Base-by-base conservation (phyloP, 2,797 vertebrate species). In the Cetoscarus ocellatus region DNA sequence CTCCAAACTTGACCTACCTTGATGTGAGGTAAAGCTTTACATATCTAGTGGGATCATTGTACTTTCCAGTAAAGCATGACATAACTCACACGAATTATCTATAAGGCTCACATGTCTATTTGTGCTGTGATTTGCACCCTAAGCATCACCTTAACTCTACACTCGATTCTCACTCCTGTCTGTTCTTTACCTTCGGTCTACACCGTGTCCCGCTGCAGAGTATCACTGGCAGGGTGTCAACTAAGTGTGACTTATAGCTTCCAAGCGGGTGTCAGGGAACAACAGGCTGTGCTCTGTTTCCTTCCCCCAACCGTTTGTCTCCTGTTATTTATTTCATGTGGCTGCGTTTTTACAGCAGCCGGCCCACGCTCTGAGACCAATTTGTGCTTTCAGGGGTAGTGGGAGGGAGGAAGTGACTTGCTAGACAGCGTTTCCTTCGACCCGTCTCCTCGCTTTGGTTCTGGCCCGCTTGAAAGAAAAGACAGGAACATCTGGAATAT, bases 401-500 rank as follows among this genome's bases (percentile, higher is more conserved):
- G 73, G 74, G 76, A 75, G 77, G 77, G 75, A 91, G 91, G 92
- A 94, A 91, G 91, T 86, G 86, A 66, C 86, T 91, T 86, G 70
- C 91, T 85, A 88, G 90, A 92, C 90, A 87, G 83, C 81, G 81
- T 81, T 92, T 93, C 92, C 91, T 90, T 59, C 71, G 52, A 52
- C 78, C 82, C 77, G 73, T 92, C 88, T 90, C 82, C 68, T 65
- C 66, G 87, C 77, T 86, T 88, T 45, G 63, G 80, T 90, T 84
- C 71, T 57, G 83, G 88, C 75, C 86, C 14, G 86, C 72, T 63
- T 87, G 85, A 90, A 90, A 90, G 88, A 91, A 88, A 85, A 86
- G 89, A 82, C 80, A 65, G 77, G 82, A 92, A 93, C 91, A 93
- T 94, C 93, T 94, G 94, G 91, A 94, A 92, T 70, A 88, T 65